Evolutionary conservation across 2,113 vertebrate genomes (phyloP).

Genomic region (Irena cyanogastra): DNA sequence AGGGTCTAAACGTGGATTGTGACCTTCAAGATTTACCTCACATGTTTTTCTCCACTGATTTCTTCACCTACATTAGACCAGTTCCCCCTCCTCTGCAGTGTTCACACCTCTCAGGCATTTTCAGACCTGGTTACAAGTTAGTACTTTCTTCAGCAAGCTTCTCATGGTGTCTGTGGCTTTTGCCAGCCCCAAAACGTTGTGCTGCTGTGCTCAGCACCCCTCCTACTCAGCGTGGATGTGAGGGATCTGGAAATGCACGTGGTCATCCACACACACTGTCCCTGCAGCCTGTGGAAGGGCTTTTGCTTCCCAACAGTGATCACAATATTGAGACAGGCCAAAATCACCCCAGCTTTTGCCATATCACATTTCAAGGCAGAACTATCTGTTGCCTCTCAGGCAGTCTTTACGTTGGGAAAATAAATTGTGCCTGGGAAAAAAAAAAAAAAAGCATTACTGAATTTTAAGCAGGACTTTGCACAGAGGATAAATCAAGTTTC

Average conservation of each 20-base stretch:
- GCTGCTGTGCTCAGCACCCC: not conserved
- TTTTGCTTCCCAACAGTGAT: not conserved
- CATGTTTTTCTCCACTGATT: not conserved
- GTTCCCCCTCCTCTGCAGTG: not conserved
- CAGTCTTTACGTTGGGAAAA: not conserved
- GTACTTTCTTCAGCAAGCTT: not conserved
- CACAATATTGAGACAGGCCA: not conserved
- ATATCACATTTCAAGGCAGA: conserved; percentile 52
- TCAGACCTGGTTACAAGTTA: not conserved
- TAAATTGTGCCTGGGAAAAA: not conserved
- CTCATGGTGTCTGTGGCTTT: not conserved
- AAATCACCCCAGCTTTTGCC: conserved; percentile 4
- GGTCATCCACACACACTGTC: not conserved
- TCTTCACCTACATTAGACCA: not conserved
- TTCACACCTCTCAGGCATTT: not conserved
- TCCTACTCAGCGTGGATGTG: not conserved
- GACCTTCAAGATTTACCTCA: not conserved
- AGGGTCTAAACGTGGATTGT: not conserved
- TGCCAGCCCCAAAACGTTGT: not conserved
- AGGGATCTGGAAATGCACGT: not conserved
- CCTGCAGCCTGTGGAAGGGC: not conserved
- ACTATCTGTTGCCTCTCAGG: conserved; percentile 52
- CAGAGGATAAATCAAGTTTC: conserved; percentile 15
- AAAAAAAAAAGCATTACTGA: not conserved
- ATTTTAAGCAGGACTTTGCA: conserved; percentile 36